These are phyloP conservation scores for Sarotherodon lohbergeri DNA, from an alignment of 2,113 vertebrate genomes.

Conservation along the genomic window DNA sequence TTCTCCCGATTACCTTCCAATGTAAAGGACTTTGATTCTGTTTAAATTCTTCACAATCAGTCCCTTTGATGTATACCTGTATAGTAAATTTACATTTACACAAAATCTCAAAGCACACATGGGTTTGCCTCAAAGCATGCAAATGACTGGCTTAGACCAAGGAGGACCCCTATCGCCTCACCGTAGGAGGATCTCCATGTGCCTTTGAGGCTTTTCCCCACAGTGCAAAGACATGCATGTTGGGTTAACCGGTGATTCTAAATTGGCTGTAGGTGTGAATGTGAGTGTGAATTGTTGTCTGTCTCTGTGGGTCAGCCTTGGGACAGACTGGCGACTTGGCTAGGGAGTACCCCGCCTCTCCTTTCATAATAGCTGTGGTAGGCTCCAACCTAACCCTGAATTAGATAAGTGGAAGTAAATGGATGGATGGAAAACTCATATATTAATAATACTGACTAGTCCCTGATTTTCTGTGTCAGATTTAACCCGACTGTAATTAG, in stretches of 20 bases:
- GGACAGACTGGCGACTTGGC: not conserved
- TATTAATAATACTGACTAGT: not conserved
- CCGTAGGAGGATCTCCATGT: not conserved
- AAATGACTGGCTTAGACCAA: not conserved
- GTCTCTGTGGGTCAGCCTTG: not conserved
- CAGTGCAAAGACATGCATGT: not conserved
- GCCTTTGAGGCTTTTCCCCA: not conserved
- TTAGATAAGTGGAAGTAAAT: not conserved
- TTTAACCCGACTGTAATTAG: not conserved
- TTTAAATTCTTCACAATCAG: not conserved
- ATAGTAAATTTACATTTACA: not conserved
- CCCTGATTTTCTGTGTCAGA: not conserved
- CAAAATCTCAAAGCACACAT: not conserved
- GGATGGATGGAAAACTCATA: not conserved
- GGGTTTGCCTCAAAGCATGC: not conserved
- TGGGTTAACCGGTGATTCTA: not conserved
- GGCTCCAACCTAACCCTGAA: not conserved
- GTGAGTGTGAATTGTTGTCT: not conserved
- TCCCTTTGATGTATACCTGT: not conserved
- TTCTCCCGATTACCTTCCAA: not conserved
- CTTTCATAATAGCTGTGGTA: not conserved
- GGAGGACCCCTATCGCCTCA: not conserved
- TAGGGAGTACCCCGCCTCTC: not conserved
- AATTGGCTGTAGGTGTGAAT: not conserved
- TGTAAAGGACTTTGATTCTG: not conserved